Conservation (phyloP, 2,113 vertebrate species). For the Salvator merianae region DNA sequence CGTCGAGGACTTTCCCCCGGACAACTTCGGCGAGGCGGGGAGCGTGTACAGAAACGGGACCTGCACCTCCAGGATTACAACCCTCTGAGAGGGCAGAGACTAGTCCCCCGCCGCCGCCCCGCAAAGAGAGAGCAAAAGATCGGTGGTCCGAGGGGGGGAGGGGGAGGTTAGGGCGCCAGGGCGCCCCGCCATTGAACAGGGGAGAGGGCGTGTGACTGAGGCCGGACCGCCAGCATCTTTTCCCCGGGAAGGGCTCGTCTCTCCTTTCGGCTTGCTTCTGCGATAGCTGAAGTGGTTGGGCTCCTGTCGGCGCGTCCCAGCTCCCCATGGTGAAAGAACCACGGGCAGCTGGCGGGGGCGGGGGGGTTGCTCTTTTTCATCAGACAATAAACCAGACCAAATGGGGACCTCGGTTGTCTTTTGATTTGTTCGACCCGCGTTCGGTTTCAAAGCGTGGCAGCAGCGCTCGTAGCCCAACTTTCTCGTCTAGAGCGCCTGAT, state of each 20-base stretch:
- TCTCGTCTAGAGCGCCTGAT: not conserved
- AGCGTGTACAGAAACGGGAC: slow-evolving; percentile 86
- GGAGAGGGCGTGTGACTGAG: rapidly evolving
- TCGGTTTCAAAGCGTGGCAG: not conserved
- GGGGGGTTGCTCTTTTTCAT: not conserved
- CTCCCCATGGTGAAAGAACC: not conserved
- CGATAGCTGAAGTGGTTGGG: not conserved
- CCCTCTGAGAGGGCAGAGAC: slow-evolving; percentile 67
- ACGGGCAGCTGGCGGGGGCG: too few species aligned
- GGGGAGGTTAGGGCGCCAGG: slow-evolving; percentile 7
- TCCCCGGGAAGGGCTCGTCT: not conserved
- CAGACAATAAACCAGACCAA: not conserved
- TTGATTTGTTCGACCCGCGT: not conserved
- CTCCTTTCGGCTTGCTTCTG: not conserved
- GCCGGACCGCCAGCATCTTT: rapidly evolving
- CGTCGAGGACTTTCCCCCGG: slow-evolving; percentile 85
- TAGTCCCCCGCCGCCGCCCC: not conserved
- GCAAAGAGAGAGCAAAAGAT: not conserved
- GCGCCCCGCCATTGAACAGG: slow-evolving; percentile 15
- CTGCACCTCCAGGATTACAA: slow-evolving; percentile 86
- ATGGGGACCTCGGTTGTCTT: not conserved
- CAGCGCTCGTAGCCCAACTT: not conserved
- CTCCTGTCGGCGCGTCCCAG: not conserved
- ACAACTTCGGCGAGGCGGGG: slow-evolving; percentile 80
- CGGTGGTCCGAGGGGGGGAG: not conserved